These are phyloP conservation scores for Leucoptera coffeella DNA, from an alignment of 2,888 invertebrate species.

Conservation along the genomic window DNA sequence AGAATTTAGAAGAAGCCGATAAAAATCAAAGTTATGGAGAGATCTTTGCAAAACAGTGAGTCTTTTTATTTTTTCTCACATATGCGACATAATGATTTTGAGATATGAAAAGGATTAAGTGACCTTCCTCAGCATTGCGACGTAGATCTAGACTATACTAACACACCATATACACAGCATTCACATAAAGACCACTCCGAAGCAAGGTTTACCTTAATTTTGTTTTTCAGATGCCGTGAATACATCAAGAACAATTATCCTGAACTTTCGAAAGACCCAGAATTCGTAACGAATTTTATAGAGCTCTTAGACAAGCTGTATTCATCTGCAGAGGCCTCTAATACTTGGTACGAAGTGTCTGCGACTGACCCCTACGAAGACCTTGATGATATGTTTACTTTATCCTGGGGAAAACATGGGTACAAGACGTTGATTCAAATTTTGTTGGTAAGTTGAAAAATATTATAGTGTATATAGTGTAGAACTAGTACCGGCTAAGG, in stretches of 20 bases:
- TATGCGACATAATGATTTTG: too few species aligned
- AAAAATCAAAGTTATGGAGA: slow-evolving; percentile 1
- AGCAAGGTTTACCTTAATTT: background rate
- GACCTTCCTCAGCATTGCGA: too few species aligned
- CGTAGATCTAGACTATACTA: too few species aligned
- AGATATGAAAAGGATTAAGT: too few species aligned
- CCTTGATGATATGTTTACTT: slow-evolving; percentile 9
- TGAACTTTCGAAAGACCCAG: slow-evolving; percentile 1
- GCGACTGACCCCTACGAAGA: slow-evolving; percentile 1
- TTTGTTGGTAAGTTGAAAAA: slow-evolving; percentile 5
- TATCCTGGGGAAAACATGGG: slow-evolving; percentile 6
- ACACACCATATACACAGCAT: background rate
- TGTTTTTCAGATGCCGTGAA: slow-evolving; percentile 3
- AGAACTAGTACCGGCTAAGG: too few species aligned
- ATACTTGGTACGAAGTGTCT: slow-evolving; percentile 4
- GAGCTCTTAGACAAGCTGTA: slow-evolving; percentile 1
- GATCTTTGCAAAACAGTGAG: slow-evolving; percentile 4
- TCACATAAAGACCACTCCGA: background rate
- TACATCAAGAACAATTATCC: slow-evolving; percentile 2
- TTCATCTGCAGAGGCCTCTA: slow-evolving; percentile 1
- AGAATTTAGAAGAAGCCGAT: background rate
- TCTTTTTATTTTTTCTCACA: too few species aligned
- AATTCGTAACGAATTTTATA: slow-evolving; percentile 2
- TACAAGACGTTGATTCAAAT: slow-evolving; percentile 7
- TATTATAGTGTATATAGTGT: too few species aligned